Conservation (phyloP, 2,797 vertebrate genomes). For the Pteropus rufus region DNA sequence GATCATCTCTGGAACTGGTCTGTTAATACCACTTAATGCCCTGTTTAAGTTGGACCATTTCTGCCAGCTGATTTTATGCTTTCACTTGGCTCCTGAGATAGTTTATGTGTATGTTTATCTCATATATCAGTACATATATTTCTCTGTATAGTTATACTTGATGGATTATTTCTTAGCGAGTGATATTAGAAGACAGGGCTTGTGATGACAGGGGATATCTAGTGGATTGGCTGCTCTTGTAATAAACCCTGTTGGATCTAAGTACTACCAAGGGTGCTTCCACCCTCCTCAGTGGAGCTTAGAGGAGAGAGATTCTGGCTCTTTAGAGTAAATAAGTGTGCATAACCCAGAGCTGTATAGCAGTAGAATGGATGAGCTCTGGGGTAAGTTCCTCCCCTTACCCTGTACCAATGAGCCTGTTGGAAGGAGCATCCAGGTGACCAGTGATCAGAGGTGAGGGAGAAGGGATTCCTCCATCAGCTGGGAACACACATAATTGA, state of each 20-base stretch:
- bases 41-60: constrained; percentile 77
- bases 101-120: constrained; percentile 45
- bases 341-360: not conserved
- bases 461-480: not conserved
- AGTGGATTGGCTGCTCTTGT: not conserved
- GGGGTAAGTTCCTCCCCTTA: not conserved
- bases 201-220: constrained; percentile 15
- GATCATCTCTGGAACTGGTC: constrained; percentile 79
- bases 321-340: not conserved
- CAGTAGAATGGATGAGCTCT: not conserved
- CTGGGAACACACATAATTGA: not conserved
- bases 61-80: constrained; percentile 60
- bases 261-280: not conserved
- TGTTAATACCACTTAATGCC: constrained; percentile 82
- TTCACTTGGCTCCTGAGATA: constrained; percentile 55
- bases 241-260: constrained; percentile 18
- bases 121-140: not conserved
- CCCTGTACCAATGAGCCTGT: not conserved
- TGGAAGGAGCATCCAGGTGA: not conserved
- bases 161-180: constrained; percentile 2
- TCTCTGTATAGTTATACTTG: not conserved
- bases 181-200: not conserved
- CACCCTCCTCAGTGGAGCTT: not conserved
- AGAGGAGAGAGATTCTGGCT: not conserved
- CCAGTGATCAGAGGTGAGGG: not conserved